Conservation (phyloP, 2,113 vertebrate species). For the Psammodynastes pulverulentus region DNA sequence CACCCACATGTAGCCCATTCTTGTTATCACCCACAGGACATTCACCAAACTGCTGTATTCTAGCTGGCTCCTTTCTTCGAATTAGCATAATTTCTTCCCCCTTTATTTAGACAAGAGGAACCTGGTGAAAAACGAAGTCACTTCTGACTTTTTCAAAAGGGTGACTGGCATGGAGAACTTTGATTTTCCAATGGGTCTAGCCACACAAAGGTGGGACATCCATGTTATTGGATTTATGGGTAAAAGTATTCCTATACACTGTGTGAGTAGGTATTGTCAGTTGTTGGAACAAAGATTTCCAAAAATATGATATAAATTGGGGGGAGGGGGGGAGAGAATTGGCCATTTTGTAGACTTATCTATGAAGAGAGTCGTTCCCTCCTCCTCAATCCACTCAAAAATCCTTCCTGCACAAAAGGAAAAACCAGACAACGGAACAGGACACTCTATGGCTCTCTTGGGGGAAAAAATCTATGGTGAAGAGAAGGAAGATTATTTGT, state of each 20-base stretch:
- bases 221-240: conserved; percentile 7
- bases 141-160: neutral
- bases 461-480: neutral
- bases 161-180: neutral
- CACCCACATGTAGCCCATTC: neutral
- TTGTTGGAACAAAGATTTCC: neutral
- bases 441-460: neutral
- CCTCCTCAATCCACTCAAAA: neutral
- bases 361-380: neutral
- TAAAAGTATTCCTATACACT: neutral
- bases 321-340: neutral
- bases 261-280: neutral
- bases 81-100: neutral
- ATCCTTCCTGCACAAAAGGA: neutral
- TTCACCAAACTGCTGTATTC: neutral
- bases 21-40: neutral
- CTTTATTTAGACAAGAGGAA: neutral
- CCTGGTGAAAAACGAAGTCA: neutral
- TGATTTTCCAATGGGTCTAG: neutral
- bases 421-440: neutral
- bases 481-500: neutral
- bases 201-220: neutral
- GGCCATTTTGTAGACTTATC: neutral
- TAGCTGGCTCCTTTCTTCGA: neutral
- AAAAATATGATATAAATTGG: neutral